These are phyloP conservation scores for Pheosia gnoma DNA, from an alignment of 2,888 invertebrate genomes.

Conservation along the genomic window DNA sequence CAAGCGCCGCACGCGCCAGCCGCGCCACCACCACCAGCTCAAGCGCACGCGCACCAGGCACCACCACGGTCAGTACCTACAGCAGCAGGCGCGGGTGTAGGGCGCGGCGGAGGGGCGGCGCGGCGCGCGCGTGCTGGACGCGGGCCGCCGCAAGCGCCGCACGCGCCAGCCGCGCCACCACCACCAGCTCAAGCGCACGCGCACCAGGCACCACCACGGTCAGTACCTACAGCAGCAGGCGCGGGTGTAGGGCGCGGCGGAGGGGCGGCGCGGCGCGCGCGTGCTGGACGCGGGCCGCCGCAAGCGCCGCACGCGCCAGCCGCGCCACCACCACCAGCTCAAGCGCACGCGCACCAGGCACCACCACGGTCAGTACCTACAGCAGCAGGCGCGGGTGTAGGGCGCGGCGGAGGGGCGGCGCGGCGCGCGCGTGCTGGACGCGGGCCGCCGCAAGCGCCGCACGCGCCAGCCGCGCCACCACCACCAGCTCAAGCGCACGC, in stretches of 20 bases:
- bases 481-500: slow-evolving; percentile 48
- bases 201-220: slow-evolving; percentile 31
- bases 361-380: slow-evolving; percentile 70
- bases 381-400: slow-evolving; percentile 91
- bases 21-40: slow-evolving; percentile 41
- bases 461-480: slow-evolving; percentile 35
- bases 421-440: slow-evolving; percentile 46
- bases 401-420: slow-evolving; percentile 55
- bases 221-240: slow-evolving; percentile 89
- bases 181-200: slow-evolving; percentile 48
- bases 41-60: slow-evolving; percentile 44
- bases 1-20: slow-evolving; percentile 38
- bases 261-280: slow-evolving; percentile 45
- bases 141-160: slow-evolving; percentile 42
- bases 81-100: slow-evolving; percentile 91
- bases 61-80: slow-evolving; percentile 70
- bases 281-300: slow-evolving; percentile 45
- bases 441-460: slow-evolving; percentile 42
- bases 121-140: slow-evolving; percentile 46
- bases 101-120: slow-evolving; percentile 55
- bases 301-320: slow-evolving; percentile 38
- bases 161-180: slow-evolving; percentile 35
- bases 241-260: slow-evolving; percentile 83
- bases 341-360: slow-evolving; percentile 44
- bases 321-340: slow-evolving; percentile 41